Evolutionary conservation across 2,888 invertebrate species (phyloP).

Genomic region (Thereva unica): DNA sequence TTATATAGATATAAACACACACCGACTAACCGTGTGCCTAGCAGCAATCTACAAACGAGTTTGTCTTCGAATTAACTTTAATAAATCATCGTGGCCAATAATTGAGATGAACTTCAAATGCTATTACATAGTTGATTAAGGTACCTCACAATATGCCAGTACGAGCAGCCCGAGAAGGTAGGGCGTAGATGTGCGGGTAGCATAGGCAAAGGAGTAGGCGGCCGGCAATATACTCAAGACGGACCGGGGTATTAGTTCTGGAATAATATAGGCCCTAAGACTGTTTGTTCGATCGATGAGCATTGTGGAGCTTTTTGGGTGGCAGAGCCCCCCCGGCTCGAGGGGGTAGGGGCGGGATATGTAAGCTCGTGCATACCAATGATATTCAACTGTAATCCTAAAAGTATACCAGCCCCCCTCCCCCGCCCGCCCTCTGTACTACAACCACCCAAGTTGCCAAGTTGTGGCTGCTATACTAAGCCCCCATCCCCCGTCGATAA

Average conservation of each 20-base stretch:
- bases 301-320: constrained; percentile 4
- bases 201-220: background rate
- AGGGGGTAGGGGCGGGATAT: background rate
- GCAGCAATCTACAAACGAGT: background rate
- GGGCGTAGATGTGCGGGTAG: background rate
- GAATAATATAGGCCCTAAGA: background rate
- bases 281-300: constrained; percentile 33
- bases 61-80: constrained; percentile 38
- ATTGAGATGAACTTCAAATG: constrained; percentile 41
- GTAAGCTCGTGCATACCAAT: constrained; percentile 25
- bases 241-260: too few species aligned
- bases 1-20: too few species aligned
- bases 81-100: constrained; percentile 40
- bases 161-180: constrained; percentile 4
- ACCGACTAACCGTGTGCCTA: too few species aligned
- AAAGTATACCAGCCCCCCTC: constrained; percentile 3
- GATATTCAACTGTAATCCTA: constrained; percentile 18
- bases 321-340: background rate
- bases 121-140: constrained; percentile 37
- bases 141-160: background rate
- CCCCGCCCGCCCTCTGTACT: constrained; percentile 3
- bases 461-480: constrained; percentile 3
- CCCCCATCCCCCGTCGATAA: constrained; percentile 26
- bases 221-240: background rate
- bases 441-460: background rate